Base-by-base conservation (phyloP, 2,797 vertebrate species). In the Spinibarbus caldwelli region DNA sequence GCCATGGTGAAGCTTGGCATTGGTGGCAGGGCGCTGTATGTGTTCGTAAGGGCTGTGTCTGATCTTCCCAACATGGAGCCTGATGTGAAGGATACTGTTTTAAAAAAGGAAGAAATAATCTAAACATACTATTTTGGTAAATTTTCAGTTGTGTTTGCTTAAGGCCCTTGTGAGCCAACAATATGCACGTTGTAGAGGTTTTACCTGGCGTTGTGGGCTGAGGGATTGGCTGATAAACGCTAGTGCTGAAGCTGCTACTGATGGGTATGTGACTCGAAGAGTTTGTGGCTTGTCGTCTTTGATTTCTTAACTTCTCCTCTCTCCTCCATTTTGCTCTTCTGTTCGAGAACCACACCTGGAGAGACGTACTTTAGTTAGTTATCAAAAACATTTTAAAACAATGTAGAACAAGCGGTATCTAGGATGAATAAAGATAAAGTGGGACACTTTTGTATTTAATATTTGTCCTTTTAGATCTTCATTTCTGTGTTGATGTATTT, bases 1-100 rank as follows among this genome's bases (percentile, higher is more conserved):
- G 97, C 96, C 98, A 99, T 99, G 89, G 97, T 98, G 94, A 99
- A 99, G 93, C 96, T 98, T 88, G 98, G 98, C 97, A 99, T 98
- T 86, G 97, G 95, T 19, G 97, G 97, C 93, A 99, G 94, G 47
- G 96, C 96, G 1, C 97, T 97, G 95, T 99, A 99, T 1, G 96
- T 97, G 94, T 98, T 99, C 82, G 98, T 98, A 90, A 99, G 96
- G 82, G 96, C 97, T 15, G 97, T 96, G 93, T 99, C 98, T 49
- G 97, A 95, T 89, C 98, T 95, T 88, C 97, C 97, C 95, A 99
- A 90, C 97, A 99, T 97, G 89, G 98, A 97, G 91, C 98, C 97
- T 88, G 98, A 97, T 89, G 97, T 95, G 93, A 99, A 98, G 92
- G 97, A 98, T 93, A 98, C 97, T 99, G 92, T 77, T 87, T 38